Conservation (phyloP, 2,113 vertebrate genomes). For the Spea bombifrons region DNA sequence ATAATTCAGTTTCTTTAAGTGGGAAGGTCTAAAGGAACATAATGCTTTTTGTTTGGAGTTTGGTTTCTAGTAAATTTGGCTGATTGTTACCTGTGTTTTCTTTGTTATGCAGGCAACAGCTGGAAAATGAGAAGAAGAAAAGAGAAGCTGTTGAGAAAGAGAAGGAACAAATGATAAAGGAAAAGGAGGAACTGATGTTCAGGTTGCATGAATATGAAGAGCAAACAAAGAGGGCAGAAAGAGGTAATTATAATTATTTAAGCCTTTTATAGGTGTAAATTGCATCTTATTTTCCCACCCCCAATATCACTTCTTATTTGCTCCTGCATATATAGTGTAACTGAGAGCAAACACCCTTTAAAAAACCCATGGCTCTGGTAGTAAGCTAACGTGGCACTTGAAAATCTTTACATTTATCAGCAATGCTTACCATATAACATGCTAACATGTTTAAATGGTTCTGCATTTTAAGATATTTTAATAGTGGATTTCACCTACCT, state of each 20-base stretch:
- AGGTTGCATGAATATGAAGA: slow-evolving; percentile 84
- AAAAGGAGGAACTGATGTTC: slow-evolving; percentile 85
- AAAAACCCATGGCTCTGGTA: no score
- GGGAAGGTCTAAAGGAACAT: not conserved
- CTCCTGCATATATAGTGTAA: no score
- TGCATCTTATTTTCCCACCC: no score
- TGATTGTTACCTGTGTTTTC: not conserved
- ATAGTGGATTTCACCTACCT: no score
- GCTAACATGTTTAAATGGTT: no score
- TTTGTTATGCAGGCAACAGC: slow-evolving; percentile 73
- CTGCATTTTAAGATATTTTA: no score
- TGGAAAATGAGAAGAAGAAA: slow-evolving; percentile 88
- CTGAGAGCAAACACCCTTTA: no score
- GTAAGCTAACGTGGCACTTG: no score
- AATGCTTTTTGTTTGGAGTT: not conserved
- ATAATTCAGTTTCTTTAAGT: not conserved
- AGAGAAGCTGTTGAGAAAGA: slow-evolving; percentile 85
- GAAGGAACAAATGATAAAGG: slow-evolving; percentile 86
- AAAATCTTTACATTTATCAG: no score
- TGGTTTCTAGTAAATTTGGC: not conserved
- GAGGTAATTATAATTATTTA: slow-evolving; percentile 65
- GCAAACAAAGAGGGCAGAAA: slow-evolving; percentile 88
- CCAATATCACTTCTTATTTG: no score
- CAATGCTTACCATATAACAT: no score
- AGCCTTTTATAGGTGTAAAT: no score